These are phyloP conservation scores for Brachylomia viminalis DNA, from an alignment of 2,888 invertebrate genomes.

Conservation along the genomic window DNA sequence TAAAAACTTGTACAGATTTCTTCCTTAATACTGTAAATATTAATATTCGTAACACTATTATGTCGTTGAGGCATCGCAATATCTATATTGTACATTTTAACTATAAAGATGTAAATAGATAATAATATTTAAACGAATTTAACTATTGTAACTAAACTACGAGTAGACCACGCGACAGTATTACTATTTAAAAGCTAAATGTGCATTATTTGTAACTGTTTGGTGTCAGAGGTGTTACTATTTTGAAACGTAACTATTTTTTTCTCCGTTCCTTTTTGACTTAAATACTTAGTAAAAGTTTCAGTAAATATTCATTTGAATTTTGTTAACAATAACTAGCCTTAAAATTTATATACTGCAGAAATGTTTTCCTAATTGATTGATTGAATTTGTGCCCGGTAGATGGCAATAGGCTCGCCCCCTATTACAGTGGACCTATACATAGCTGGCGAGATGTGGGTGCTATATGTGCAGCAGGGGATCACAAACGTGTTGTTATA, in stretches of 20 bases:
- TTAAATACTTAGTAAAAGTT: background rate
- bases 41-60: conserved; percentile 54
- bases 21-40: conserved; percentile 71
- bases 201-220: conserved; percentile 62
- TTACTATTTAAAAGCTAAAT: conserved; percentile 53
- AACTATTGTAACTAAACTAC: conserved; percentile 82
- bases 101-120: conserved; percentile 84
- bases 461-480: background rate
- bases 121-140: conserved; percentile 88
- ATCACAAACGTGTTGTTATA: background rate
- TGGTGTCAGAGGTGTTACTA: background rate
- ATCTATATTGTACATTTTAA: conserved; percentile 82
- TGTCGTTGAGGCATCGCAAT: conserved; percentile 77
- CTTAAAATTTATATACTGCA: background rate
- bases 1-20: conserved; percentile 60
- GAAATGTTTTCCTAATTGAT: background rate
- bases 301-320: background rate
- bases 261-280: too few species aligned
- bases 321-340: background rate
- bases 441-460: background rate
- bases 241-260: background rate
- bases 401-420: background rate
- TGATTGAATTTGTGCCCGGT: background rate
- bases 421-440: background rate
- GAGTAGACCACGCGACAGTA: conserved; percentile 76